phyloP scores from a whole-genome alignment of 2,113 vertebrate genomes.

The Tenebrosternarchus preto region DNA sequence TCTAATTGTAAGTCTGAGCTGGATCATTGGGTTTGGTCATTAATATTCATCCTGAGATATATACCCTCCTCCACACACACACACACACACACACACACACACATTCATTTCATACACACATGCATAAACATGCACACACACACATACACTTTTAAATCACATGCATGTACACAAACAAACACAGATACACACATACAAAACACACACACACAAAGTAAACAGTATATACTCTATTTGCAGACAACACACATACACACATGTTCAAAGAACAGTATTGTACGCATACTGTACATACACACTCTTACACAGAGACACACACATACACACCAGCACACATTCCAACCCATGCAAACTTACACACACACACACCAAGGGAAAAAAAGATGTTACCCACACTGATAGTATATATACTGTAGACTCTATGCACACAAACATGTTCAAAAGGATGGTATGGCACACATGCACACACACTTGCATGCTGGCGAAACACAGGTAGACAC shows the following conservation, averaged over 20 bases:
- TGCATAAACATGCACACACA: neutral
- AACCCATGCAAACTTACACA: slow-evolving; percentile 36
- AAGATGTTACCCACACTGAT: slow-evolving; percentile 37
- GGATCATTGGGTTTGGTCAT: slow-evolving; percentile 85
- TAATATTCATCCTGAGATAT: slow-evolving; percentile 81
- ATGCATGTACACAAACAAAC: neutral
- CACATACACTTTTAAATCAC: neutral
- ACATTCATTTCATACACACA: too few relatives aligned
- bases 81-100: neutral
- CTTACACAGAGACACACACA: neutral
- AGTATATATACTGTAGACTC: slow-evolving; percentile 55
- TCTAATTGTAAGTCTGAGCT: slow-evolving; percentile 81
- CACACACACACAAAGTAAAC: slow-evolving; percentile 49
- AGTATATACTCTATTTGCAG: slow-evolving; percentile 51
- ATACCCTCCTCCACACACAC: slow-evolving; percentile 43
- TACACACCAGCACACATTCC: slow-evolving; percentile 41
- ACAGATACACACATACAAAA: slow-evolving; percentile 44
- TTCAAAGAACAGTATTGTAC: slow-evolving; percentile 27
- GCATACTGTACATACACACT: slow-evolving; percentile 7
- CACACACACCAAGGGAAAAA: slow-evolving; percentile 51
- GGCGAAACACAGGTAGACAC: too few relatives aligned
- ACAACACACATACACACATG: slow-evolving; percentile 10
- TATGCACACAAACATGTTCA: slow-evolving; percentile 28
- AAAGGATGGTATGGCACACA: slow-evolving; percentile 8
- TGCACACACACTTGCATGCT: slow-evolving; percentile 27